These are phyloP conservation scores for Drosophila acutilabella DNA, from an alignment of 2,888 invertebrate species.

Conservation along the genomic window DNA sequence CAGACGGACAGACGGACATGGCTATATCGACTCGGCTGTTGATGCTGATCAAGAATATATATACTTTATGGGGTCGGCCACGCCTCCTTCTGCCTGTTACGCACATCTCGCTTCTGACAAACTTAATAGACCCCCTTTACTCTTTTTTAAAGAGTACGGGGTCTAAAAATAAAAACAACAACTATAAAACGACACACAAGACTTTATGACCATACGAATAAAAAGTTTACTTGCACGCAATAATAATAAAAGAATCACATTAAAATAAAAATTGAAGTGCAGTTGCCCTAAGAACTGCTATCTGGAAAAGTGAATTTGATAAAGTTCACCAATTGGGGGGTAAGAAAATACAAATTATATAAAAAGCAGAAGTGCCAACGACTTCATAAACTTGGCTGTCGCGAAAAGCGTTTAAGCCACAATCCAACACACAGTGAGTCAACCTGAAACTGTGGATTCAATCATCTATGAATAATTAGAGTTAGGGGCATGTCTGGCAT, in stretches of 20 bases:
- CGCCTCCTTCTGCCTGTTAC: no score
- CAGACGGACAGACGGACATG: no score
- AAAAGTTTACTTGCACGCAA: background rate
- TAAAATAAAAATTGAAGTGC: background rate
- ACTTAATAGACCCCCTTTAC: no score
- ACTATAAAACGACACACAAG: background rate
- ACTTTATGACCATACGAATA: background rate
- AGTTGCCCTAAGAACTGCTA: background rate
- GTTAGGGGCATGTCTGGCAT: conserved; percentile 1
- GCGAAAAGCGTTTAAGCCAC: background rate
- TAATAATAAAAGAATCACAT: conserved; percentile 4
- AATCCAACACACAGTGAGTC: conserved; percentile 15
- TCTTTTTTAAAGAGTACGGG: no score
- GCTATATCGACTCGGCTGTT: no score
- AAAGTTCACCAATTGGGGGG: conserved; percentile 1
- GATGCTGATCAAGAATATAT: no score
- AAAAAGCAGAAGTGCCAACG: background rate
- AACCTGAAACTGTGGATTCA: background rate
- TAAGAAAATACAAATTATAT: background rate
- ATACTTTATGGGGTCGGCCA: no score
- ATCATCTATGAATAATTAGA: background rate
- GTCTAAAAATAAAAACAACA: conserved; percentile 1
- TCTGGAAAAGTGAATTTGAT: conserved; percentile 4
- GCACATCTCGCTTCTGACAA: no score
- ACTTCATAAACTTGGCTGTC: background rate